Conservation (phyloP, 2,888 invertebrate species). For the Noctua fimbriata region DNA sequence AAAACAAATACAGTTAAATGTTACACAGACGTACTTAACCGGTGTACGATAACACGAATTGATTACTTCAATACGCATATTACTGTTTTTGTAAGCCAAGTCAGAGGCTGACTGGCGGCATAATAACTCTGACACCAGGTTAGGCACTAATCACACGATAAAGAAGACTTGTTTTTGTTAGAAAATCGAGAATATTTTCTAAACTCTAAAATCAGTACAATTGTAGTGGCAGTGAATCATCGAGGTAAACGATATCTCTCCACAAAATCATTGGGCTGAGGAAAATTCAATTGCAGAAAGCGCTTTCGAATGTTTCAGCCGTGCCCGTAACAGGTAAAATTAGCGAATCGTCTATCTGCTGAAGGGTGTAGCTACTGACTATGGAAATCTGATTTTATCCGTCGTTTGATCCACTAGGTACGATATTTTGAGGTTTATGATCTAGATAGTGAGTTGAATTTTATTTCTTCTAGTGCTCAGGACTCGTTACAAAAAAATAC, state of each 20-base stretch:
- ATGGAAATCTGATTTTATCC: constrained; percentile 36
- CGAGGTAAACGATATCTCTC: constrained; percentile 29
- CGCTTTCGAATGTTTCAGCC: constrained; percentile 51
- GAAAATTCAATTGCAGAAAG: constrained; percentile 43
- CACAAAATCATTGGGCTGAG: constrained; percentile 22
- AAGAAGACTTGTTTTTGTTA: not conserved
- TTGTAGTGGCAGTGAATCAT: constrained; percentile 32
- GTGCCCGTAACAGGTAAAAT: constrained; percentile 31
- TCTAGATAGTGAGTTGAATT: not conserved
- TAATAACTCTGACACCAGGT: no score
- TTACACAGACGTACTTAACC: constrained; percentile 24
- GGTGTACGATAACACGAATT: constrained; percentile 33
- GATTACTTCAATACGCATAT: constrained; percentile 2
- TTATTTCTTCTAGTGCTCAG: not conserved
- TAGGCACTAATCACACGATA: no score
- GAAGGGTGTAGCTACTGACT: constrained; percentile 13
- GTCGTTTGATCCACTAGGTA: not conserved
- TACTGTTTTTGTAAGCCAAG: not conserved
- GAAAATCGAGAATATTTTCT: not conserved
- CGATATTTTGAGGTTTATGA: constrained; percentile 10
- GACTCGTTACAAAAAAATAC: not conserved
- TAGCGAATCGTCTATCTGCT: constrained; percentile 22
- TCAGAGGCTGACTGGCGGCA: no score
- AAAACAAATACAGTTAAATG: constrained; percentile 44
- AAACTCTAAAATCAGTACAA: constrained; percentile 3